A percentile compares a stretch with the other conserved stretches of the same genome.
Evolutionary conservation across 2,113 vertebrate genomes (phyloP).

Genomic region (Tragelaphus scriptus): DNA sequence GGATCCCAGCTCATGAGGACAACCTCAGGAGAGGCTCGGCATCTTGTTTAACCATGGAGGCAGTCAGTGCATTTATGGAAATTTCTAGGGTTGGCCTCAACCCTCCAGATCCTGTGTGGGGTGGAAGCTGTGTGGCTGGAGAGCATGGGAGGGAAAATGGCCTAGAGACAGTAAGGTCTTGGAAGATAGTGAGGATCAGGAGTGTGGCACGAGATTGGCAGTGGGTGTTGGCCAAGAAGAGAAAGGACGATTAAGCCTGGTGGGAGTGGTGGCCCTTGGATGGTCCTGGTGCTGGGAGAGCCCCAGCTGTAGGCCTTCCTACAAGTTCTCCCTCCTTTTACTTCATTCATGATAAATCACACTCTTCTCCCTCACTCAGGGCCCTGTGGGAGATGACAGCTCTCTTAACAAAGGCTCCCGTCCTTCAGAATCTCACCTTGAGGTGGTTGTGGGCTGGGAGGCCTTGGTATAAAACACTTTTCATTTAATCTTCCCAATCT

Average conservation of each 20-base stretch:
- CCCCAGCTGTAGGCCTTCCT: neutral
- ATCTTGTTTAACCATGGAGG: neutral
- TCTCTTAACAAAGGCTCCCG: neutral
- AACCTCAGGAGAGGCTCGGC: neutral
- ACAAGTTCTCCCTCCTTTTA: neutral
- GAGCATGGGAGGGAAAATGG: neutral
- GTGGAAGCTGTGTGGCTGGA: neutral
- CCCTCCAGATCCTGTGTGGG: neutral
- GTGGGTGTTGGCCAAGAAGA: neutral
- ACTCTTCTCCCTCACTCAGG: neutral
- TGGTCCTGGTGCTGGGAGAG: neutral
- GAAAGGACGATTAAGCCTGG: neutral
- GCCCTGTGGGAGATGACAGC: neutral
- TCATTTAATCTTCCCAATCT: neutral
- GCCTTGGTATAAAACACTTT: neutral
- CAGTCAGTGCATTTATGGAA: neutral
- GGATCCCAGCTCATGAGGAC: neutral
- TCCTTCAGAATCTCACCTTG: neutral
- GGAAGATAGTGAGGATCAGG: neutral
- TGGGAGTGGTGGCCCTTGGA: neutral
- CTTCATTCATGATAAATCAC: neutral
- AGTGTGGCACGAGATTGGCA: neutral
- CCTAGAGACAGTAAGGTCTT: neutral
- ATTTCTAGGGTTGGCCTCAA: neutral
- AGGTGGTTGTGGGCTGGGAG: neutral